Conservation (phyloP, 2,888 invertebrate species). For the Morpho deidamia region DNA sequence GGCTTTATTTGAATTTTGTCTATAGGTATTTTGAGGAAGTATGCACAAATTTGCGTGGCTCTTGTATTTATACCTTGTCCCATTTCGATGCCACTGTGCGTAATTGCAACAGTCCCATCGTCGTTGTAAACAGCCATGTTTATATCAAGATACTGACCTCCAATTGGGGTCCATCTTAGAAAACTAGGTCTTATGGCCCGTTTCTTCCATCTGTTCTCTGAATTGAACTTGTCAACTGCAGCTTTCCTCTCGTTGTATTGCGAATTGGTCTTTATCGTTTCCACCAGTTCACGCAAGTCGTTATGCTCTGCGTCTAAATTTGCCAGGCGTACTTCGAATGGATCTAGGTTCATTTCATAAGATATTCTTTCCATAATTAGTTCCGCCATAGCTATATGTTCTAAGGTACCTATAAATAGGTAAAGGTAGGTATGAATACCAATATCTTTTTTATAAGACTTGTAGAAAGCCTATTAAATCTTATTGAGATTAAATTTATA, state of each 20-base stretch:
- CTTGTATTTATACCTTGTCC: conserved; percentile 90
- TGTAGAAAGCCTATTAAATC: no score
- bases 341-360: conserved; percentile 71
- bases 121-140: conserved; percentile 81
- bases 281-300: conserved; percentile 54
- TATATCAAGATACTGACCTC: conserved; percentile 74
- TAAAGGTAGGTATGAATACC: conserved; percentile 73
- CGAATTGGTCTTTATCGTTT: conserved; percentile 53
- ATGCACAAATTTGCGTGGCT: conserved; percentile 82
- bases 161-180: conserved; percentile 81
- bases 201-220: conserved; percentile 87
- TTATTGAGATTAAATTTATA: no score
- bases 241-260: conserved; percentile 66
- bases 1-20: conserved; percentile 82
- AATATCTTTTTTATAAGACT: neutral
- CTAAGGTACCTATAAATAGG: conserved; percentile 78
- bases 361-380: conserved; percentile 82
- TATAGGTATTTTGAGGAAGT: conserved; percentile 81
- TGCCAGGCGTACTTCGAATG: conserved; percentile 65
- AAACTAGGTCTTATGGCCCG: conserved; percentile 83
- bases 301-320: conserved; percentile 63
- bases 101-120: conserved; percentile 84
- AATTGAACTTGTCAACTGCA: conserved; percentile 77
- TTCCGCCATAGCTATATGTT: conserved; percentile 81
- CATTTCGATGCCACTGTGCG: conserved; percentile 86